Evolutionary conservation across 2,888 invertebrate genomes (phyloP).

Genomic region (Emmelina monodactyla): DNA sequence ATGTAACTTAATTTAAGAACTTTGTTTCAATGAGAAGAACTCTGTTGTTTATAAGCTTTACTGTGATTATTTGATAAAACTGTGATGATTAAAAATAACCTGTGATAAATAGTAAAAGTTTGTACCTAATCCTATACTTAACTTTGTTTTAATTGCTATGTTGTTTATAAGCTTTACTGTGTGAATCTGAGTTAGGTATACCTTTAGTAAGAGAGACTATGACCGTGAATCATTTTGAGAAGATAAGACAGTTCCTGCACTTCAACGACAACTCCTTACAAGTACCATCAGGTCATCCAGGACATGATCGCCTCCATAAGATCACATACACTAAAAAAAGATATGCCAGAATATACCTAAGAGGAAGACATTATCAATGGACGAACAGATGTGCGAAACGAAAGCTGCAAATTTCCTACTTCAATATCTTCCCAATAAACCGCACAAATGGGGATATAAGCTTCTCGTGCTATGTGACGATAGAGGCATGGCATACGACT

Average conservation of each 20-base stretch:
- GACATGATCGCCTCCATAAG: neutral
- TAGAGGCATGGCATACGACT: constrained; percentile 12
- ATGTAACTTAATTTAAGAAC: no score
- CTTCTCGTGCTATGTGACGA: constrained; percentile 14
- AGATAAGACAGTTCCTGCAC: constrained; percentile 13
- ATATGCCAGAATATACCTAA: constrained; percentile 9
- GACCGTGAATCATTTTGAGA: constrained; percentile 13
- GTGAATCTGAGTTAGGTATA: constrained; percentile 14
- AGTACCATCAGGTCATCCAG: no score
- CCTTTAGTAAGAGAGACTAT: constrained; percentile 12
- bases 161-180: no score
- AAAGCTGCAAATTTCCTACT: constrained; percentile 13
- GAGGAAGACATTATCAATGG: constrained; percentile 9
- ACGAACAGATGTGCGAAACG: constrained; percentile 14
- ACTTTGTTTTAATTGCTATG: no score
- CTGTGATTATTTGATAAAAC: no score
- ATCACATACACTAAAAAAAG: constrained; percentile 8
- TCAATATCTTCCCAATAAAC: constrained; percentile 15
- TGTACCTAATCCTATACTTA: no score
- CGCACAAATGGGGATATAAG: constrained; percentile 15
- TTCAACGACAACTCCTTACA: constrained; percentile 8
- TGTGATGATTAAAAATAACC: no score
- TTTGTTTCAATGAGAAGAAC: no score
- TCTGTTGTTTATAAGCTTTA: no score
- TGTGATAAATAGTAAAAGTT: no score